Evolutionary conservation across 2,888 invertebrate genomes (phyloP).

Genomic region (Cyclophora albipunctata): DNA sequence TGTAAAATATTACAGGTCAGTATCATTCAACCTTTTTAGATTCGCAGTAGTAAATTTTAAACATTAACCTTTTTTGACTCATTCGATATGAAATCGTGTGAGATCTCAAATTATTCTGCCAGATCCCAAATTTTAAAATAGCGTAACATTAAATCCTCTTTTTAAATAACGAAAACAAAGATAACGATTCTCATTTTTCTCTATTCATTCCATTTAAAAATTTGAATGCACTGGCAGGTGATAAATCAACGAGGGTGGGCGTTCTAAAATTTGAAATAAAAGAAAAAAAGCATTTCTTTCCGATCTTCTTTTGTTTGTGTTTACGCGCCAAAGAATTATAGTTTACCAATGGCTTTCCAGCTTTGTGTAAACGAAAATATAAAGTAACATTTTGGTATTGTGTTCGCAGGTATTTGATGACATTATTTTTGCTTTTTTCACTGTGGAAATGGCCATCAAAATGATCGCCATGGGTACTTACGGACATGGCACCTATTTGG

Average conservation of each 20-base stretch:
- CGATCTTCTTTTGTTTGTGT: constrained; percentile 16
- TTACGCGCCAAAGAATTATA: constrained; percentile 3
- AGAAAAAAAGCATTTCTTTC: constrained; percentile 10
- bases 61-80: neutral
- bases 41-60: neutral
- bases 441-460: constrained; percentile 98
- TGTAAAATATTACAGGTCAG: constrained; percentile 93
- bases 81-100: too few species aligned
- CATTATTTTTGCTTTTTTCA: constrained; percentile 98
- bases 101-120: too few species aligned
- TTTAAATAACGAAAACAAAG: too few species aligned
- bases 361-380: neutral
- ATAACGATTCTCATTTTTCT: too few species aligned
- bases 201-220: neutral
- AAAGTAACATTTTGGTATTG: constrained; percentile 10
- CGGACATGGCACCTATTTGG: constrained; percentile 94
- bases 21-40: neutral
- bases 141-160: too few species aligned
- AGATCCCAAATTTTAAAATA: too few species aligned
- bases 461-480: constrained; percentile 98
- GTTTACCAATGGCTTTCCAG: too few species aligned
- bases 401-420: constrained; percentile 92
- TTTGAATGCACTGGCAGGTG: constrained; percentile 14
- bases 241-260: constrained; percentile 1
- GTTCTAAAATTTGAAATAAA: constrained; percentile 11